phyloP scores from a whole-genome alignment of 1,140 invertebrate species.

The Glossosoma conforme region DNA sequence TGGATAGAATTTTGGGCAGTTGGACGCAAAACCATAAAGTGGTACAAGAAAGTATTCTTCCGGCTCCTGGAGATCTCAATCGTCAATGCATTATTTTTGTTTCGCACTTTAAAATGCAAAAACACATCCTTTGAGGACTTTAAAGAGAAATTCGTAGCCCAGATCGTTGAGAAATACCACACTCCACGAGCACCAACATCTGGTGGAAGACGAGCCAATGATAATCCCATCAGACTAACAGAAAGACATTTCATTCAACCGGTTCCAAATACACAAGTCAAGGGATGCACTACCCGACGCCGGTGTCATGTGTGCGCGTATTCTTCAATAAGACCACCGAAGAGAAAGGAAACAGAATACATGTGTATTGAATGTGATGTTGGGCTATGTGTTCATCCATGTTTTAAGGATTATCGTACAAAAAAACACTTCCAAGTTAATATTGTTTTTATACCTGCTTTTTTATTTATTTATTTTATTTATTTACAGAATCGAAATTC shows the following conservation, averaged over 20 bases:
- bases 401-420: constrained; percentile 25
- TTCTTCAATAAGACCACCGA: neutral
- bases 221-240: constrained; percentile 5
- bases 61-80: constrained; percentile 1
- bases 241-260: constrained; percentile 8
- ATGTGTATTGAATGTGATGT: constrained; percentile 28
- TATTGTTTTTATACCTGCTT: neutral
- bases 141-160: constrained; percentile 4
- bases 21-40: neutral
- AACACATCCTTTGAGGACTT: neutral
- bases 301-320: constrained; percentile 25
- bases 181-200: constrained; percentile 7
- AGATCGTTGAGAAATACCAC: constrained; percentile 4
- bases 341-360: constrained; percentile 14
- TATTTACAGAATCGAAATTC: too few relatives aligned
- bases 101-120: neutral
- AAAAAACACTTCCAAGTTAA: constrained; percentile 4
- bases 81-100: neutral
- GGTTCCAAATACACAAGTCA: constrained; percentile 18
- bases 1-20: neutral
- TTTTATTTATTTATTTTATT: too few relatives aligned
- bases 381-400: constrained; percentile 21
- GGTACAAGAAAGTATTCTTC: constrained; percentile 1
- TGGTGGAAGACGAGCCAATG: constrained; percentile 1
- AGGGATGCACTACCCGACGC: constrained; percentile 17